These are phyloP conservation scores for Hirtodrosophila duncani DNA, from an alignment of 2,888 invertebrate species.

Conservation along the genomic window DNA sequence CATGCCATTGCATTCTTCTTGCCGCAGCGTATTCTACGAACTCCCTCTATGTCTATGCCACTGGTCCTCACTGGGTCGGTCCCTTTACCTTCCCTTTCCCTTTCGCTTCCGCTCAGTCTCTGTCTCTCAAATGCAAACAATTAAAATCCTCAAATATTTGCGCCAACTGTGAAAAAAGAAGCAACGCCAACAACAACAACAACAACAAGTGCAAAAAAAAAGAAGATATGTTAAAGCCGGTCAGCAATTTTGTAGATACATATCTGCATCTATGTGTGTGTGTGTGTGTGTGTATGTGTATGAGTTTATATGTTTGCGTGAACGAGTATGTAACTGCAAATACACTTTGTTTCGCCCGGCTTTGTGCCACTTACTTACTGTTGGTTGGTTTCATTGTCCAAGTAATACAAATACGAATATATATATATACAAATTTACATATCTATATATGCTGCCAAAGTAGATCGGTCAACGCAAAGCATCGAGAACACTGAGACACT, in stretches of 20 bases:
- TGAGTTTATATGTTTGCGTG: constrained; percentile 41
- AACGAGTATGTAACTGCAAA: no score
- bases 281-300: constrained; percentile 15
- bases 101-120: neutral
- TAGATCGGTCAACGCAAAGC: no score
- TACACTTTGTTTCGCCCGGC: no score
- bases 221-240: constrained; percentile 29
- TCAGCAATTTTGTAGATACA: constrained; percentile 34
- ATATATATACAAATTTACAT: no score
- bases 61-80: no score
- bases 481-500: no score
- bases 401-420: no score
- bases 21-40: no score
- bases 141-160: constrained; percentile 72
- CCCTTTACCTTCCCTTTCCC: constrained; percentile 5
- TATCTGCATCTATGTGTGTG: neutral
- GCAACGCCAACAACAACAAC: constrained; percentile 5
- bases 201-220: constrained; percentile 23
- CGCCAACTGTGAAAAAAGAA: constrained; percentile 39
- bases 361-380: no score
- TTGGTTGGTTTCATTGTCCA: no score
- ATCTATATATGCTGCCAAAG: no score
- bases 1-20: constrained; percentile 18
- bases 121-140: constrained; percentile 58
- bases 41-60: no score